Percentiles rank a stretch among this genome's conserved stretches.
These are phyloP conservation scores for Tetrapedia diversipes DNA, from an alignment of 2,888 invertebrate genomes.

Conservation along the genomic window DNA sequence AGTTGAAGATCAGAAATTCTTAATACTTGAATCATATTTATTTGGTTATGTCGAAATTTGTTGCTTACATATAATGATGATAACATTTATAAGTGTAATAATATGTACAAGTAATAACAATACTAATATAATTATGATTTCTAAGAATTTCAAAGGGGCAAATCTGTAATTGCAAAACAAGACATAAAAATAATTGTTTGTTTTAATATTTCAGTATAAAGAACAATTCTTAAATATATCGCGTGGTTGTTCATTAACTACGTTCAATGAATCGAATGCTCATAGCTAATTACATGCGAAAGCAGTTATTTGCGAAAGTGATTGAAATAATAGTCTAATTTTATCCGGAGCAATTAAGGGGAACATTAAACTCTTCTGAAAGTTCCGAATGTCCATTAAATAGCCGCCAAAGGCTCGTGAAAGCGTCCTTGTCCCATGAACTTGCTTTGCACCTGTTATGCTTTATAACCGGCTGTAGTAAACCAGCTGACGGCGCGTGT, in stretches of 20 bases:
- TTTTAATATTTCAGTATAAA: background rate
- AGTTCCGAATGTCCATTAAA: conserved; percentile 31
- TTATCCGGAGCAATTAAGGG: conserved; percentile 3
- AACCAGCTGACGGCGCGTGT: conserved; percentile 28
- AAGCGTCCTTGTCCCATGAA: conserved; percentile 81
- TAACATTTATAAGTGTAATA: too few relatives aligned
- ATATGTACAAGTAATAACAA: too few relatives aligned
- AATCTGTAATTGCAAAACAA: too few relatives aligned
- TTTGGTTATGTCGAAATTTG: too few relatives aligned
- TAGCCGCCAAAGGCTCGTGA: conserved; percentile 67
- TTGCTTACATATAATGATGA: too few relatives aligned
- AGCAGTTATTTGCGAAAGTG: background rate
- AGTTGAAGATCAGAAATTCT: too few relatives aligned
- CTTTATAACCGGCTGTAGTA: conserved; percentile 57
- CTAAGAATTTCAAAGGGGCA: too few relatives aligned
- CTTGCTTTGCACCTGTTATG: conserved; percentile 70
- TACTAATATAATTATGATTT: too few relatives aligned
- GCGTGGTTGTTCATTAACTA: too few relatives aligned
- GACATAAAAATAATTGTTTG: too few relatives aligned
- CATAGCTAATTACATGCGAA: background rate
- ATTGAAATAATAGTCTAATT: conserved; percentile 10
- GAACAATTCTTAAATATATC: too few relatives aligned
- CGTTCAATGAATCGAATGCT: background rate
- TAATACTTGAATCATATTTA: too few relatives aligned
- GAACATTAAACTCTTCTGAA: conserved; percentile 14